These are phyloP conservation scores for Tragulus kanchil DNA, from an alignment of 2,113 vertebrate genomes.

Conservation along the genomic window DNA sequence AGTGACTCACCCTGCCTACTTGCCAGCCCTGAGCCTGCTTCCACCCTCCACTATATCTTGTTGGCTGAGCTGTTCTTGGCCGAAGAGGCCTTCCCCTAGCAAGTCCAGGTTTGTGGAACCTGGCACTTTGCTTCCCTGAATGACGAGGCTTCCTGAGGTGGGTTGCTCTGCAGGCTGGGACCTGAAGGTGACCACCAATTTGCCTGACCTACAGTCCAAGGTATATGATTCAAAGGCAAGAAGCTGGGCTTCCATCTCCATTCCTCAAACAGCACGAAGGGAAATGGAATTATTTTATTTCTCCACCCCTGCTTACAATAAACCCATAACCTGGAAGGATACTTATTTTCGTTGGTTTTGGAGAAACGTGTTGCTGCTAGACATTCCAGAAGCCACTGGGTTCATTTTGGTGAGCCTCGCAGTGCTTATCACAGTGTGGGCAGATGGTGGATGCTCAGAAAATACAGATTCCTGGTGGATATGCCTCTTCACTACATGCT, in stretches of 20 bases:
- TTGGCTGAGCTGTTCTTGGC: constrained; percentile 77
- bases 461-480: neutral
- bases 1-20: constrained; percentile 75
- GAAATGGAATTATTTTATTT: constrained; percentile 49
- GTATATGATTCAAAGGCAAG: neutral
- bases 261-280: neutral
- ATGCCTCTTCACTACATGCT: neutral
- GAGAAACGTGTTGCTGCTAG: neutral
- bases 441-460: neutral
- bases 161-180: constrained; percentile 57
- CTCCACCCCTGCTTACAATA: neutral
- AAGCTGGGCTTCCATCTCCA: neutral
- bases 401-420: constrained; percentile 35
- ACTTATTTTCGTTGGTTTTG: constrained; percentile 50
- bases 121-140: constrained; percentile 54
- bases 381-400: constrained; percentile 10
- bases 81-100: constrained; percentile 64
- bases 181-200: constrained; percentile 69
- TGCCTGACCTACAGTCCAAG: constrained; percentile 24
- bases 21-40: constrained; percentile 69
- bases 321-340: constrained; percentile 1
- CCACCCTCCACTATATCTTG: constrained; percentile 68
- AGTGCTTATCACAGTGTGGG: neutral
- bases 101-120: constrained; percentile 80
- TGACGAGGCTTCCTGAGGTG: constrained; percentile 6